These are phyloP conservation scores for Ceyx margarethae DNA, from an alignment of 2,113 vertebrate species.

Conservation along the genomic window DNA sequence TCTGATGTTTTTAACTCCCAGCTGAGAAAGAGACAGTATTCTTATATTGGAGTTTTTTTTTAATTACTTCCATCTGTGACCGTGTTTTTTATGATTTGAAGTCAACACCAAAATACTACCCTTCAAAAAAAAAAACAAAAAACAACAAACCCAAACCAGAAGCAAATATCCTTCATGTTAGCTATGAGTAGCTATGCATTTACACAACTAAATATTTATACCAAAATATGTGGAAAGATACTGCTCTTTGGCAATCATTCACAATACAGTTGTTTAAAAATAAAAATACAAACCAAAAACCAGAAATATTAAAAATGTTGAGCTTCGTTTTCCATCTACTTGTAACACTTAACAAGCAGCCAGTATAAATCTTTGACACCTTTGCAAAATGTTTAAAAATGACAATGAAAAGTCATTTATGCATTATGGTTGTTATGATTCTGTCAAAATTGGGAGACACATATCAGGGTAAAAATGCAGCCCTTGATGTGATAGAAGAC, in stretches of 20 bases:
- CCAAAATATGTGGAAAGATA: background rate
- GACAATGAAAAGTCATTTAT: background rate
- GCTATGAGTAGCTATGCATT: background rate
- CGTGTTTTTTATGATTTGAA: background rate
- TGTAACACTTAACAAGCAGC: background rate
- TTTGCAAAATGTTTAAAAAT: background rate
- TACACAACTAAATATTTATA: background rate
- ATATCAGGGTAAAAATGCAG: background rate
- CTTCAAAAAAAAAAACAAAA: background rate
- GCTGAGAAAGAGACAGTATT: background rate
- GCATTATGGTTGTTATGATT: background rate
- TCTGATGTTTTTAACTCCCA: background rate
- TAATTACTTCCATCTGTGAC: background rate
- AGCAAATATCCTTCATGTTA: background rate
- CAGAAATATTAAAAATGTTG: background rate
- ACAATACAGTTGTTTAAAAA: background rate
- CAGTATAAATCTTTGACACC: background rate
- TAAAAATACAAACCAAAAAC: background rate
- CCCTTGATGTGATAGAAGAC: background rate
- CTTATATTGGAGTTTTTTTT: background rate
- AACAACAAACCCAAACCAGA: too few relatives aligned
- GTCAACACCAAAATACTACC: background rate
- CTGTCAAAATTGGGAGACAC: background rate
- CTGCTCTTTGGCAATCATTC: background rate
- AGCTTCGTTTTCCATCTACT: background rate